Conservation (phyloP, 2,113 vertebrate genomes). For the Indicator indicator region DNA sequence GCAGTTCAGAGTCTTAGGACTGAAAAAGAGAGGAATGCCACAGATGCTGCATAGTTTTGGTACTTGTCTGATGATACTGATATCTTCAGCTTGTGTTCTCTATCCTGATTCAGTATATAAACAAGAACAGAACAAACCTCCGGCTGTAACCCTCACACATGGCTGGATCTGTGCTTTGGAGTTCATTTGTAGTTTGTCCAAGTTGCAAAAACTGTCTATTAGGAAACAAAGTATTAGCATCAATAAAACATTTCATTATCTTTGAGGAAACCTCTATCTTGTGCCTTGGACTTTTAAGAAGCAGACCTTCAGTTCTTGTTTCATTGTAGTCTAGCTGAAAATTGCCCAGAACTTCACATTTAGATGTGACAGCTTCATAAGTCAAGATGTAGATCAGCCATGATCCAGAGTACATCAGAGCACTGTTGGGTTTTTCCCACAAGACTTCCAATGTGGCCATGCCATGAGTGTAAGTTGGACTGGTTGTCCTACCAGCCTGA, state of each 20-base stretch:
- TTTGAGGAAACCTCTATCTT: not conserved
- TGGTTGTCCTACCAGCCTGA: not conserved
- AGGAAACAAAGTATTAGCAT: constrained; percentile 2
- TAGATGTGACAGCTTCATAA: not conserved
- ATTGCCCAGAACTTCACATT: not conserved
- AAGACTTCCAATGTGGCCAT: not conserved
- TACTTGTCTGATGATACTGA: not conserved
- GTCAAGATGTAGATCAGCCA: not conserved
- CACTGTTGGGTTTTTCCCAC: not conserved
- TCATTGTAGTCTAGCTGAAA: not conserved
- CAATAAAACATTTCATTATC: not conserved
- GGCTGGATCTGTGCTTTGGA: not conserved
- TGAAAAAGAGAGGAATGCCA: constrained; percentile 26
- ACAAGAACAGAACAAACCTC: constrained; percentile 31
- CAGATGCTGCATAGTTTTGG: not conserved
- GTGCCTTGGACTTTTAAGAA: not conserved
- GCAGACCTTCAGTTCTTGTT: not conserved
- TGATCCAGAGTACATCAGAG: not conserved
- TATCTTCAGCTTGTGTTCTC: not conserved
- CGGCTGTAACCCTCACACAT: not conserved
- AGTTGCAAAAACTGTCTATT: not conserved
- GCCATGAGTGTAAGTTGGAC: not conserved
- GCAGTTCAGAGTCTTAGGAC: not conserved
- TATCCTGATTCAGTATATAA: not conserved
- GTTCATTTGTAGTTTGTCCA: not conserved